Evolutionary conservation across 1,140 invertebrate species (phyloP), one percentile per base, ranked within the genome.

Genomic region (Acromyrmex heyeri): DNA sequence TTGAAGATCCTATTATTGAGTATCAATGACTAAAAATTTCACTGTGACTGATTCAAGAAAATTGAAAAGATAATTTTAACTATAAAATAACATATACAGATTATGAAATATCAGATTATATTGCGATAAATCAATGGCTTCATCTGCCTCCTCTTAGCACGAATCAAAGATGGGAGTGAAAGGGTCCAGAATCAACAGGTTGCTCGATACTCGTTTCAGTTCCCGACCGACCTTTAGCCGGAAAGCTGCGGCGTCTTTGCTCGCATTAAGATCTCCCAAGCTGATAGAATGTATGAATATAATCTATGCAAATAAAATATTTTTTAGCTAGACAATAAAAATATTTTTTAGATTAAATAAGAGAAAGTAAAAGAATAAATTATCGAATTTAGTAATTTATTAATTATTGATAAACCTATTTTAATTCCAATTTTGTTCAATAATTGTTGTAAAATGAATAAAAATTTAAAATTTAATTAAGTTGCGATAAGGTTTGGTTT

Each of bases 121-220:
- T n/a, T 4, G 53, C 34, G 18, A 65, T 86, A 70, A 89, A 81
- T 85, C 73, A 65, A 61, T 65, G 10, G 59, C 77, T 64, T 34
- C 53, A 24, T 48, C 69, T 59, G 34, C 27, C 55, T 59, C 21
- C 38, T 86, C 44, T 34, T 34, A 34, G 27, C 27, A 44, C 21
- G n/a, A 82, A n/a, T 57, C 12, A 34, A 59, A 16, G 76, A 70
- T 82, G 44, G 59, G 61, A 91, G 90, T 89, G 90, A 91, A 91
- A 91, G 90, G 90, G 78, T 85, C 67, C 73, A 86, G 86, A 86
- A 91, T 91, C 90, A 91, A 91, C 90, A 91, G 90, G 90, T 91
- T 91, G 90, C 67, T 82, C 64, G 86, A 86, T 86, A 82, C 77
- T 86, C 81, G 61, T 78, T 87, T 86, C 78, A 73, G 61, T 86